Percentiles rank a stretch among this genome's conserved stretches.
These are phyloP conservation scores for Pegea sp. DNA, from an alignment of 23 tunicate species.

Conservation along the genomic window DNA sequence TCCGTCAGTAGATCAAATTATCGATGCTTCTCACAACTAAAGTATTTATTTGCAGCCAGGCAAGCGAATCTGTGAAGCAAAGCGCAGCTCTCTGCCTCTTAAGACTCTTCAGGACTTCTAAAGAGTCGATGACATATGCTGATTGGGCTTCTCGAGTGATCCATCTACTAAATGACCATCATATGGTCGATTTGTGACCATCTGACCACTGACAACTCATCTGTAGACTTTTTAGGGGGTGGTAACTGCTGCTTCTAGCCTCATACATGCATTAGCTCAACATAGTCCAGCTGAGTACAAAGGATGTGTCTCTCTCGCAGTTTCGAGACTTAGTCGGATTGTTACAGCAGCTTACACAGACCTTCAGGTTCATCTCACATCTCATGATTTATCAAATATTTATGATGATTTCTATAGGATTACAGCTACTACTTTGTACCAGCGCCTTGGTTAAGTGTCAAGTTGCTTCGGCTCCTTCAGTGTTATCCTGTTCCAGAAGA, in stretches of 20 bases:
- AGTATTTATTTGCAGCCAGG: conserved; percentile 13
- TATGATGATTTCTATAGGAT: conserved; percentile 63
- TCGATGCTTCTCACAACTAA: not conserved
- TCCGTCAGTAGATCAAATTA: conserved; percentile 5
- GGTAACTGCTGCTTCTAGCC: conserved; percentile 84
- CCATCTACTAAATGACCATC: conserved; percentile 86
- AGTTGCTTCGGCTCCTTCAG: conserved; percentile 71
- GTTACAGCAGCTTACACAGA: conserved; percentile 87
- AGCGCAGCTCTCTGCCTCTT: conserved; percentile 88
- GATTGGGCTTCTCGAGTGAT: conserved; percentile 96
- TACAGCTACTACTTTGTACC: conserved; percentile 98
- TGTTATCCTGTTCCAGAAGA: conserved; percentile 91
- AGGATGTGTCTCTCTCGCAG: conserved; percentile 85
- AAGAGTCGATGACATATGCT: conserved; percentile 78
- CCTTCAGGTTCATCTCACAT: too few relatives aligned
- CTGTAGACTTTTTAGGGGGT: conserved; percentile 30
- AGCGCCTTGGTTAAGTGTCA: conserved; percentile 96
- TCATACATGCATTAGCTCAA: conserved; percentile 80
- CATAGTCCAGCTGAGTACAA: conserved; percentile 74
- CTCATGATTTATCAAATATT: too few relatives aligned
- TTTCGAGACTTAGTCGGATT: conserved; percentile 63
- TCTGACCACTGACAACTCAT: not conserved
- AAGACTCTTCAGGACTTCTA: conserved; percentile 72
- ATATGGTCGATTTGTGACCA: conserved; percentile 67
- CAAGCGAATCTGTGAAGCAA: conserved; percentile 70